Conservation (phyloP, 2,888 invertebrate species). For the Chaitophorus viminalis region DNA sequence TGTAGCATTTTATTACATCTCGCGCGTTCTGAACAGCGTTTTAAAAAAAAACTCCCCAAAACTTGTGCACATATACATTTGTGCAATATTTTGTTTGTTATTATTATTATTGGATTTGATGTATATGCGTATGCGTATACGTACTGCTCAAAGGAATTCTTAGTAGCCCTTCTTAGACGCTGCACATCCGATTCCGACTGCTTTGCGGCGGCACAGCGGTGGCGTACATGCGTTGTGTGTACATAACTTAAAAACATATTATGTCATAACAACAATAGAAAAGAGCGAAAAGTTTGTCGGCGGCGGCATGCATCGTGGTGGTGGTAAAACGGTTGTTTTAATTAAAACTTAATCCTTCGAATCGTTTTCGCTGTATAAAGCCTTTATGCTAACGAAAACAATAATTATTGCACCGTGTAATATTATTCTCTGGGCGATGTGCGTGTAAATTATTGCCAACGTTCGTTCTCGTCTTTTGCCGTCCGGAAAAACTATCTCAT, state of each 20-base stretch:
- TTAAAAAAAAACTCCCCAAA: slow-evolving; percentile 22
- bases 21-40: not conserved
- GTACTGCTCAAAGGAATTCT: slow-evolving; percentile 51
- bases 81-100: not conserved
- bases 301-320: not conserved
- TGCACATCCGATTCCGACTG: slow-evolving; percentile 45
- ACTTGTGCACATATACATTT: not conserved
- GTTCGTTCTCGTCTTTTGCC: slow-evolving; percentile 39
- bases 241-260: slow-evolving; percentile 61
- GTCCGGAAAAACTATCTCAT: slow-evolving; percentile 51
- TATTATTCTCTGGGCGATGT: slow-evolving; percentile 58
- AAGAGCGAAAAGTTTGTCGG: slow-evolving; percentile 56
- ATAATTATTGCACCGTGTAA: slow-evolving; percentile 62
- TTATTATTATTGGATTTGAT: slow-evolving; percentile 42
- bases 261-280: slow-evolving; percentile 58
- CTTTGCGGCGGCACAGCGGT: not conserved
- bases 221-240: not conserved
- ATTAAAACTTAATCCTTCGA: slow-evolving; percentile 62
- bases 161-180: slow-evolving; percentile 29
- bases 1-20: slow-evolving; percentile 31
- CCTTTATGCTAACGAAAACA: slow-evolving; percentile 62
- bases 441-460: slow-evolving; percentile 56
- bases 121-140: not conserved
- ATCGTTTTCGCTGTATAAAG: slow-evolving; percentile 59
- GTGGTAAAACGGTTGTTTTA: slow-evolving; percentile 58